Evolutionary conservation across 1,140 invertebrate species (phyloP).

Genomic region (Aleiodes sp.): DNA sequence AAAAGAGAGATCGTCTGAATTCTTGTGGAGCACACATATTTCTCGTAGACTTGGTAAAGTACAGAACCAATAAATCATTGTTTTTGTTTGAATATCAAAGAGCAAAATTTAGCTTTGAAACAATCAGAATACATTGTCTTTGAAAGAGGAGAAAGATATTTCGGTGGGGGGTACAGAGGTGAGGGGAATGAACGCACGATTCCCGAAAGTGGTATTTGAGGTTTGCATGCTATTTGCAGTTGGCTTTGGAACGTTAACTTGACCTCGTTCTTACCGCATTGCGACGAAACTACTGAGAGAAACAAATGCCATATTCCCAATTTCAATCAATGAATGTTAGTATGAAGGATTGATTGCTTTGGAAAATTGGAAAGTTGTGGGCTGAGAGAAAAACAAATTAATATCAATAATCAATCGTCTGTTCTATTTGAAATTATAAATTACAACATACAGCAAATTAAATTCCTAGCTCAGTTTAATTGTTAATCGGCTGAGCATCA

Average conservation of each 20-base stretch:
- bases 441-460: too few species aligned
- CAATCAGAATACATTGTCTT: too few species aligned
- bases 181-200: background rate
- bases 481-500: too few species aligned
- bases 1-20: background rate
- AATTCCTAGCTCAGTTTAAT: too few species aligned
- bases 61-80: background rate
- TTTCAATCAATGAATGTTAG: background rate
- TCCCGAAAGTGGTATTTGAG: slow-evolving; percentile 20
- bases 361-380: background rate
- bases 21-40: background rate
- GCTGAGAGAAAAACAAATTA: background rate
- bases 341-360: background rate
- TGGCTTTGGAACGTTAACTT: slow-evolving; percentile 27
- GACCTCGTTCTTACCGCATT: slow-evolving; percentile 32
- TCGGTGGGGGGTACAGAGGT: too few species aligned
- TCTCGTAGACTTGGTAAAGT: background rate
- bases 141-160: background rate
- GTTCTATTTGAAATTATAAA: too few species aligned
- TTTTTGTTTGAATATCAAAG: background rate
- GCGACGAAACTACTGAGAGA: slow-evolving; percentile 18
- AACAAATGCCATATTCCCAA: slow-evolving; percentile 11
- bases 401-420: too few species aligned
- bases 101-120: background rate
- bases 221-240: slow-evolving; percentile 21